Evolutionary conservation across 2,797 vertebrate species (phyloP).

Genomic region (Cirrhinus molitorella): DNA sequence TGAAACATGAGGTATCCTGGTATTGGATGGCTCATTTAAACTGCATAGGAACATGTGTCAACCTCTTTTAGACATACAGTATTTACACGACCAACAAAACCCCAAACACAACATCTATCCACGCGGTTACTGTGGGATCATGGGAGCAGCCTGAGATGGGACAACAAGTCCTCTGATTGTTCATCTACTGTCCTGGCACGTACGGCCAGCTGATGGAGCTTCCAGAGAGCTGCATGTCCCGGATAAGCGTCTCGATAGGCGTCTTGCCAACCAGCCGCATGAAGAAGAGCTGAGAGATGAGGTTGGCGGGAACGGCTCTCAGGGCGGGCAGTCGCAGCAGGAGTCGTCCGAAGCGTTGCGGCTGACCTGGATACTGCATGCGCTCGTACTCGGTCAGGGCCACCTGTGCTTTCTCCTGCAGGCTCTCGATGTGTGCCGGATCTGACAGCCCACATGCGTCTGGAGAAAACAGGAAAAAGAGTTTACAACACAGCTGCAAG

Average conservation of each 20-base stretch:
- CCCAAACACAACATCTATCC: slow-evolving; percentile 45
- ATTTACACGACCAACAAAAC: slow-evolving; percentile 32
- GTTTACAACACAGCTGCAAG: neutral
- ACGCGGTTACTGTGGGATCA: slow-evolving; percentile 56
- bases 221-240: slow-evolving; percentile 97
- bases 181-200: slow-evolving; percentile 82
- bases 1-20: slow-evolving; percentile 60
- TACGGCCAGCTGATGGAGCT: slow-evolving; percentile 98
- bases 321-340: slow-evolving; percentile 92
- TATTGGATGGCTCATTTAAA: slow-evolving; percentile 46
- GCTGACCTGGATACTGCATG: slow-evolving; percentile 91
- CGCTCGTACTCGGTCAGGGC: slow-evolving; percentile 93
- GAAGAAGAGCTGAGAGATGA: slow-evolving; percentile 98
- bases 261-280: slow-evolving; percentile 97
- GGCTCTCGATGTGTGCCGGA: slow-evolving; percentile 87
- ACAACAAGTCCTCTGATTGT: slow-evolving; percentile 45
- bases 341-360: slow-evolving; percentile 92
- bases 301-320: slow-evolving; percentile 89
- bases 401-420: slow-evolving; percentile 96
- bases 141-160: slow-evolving; percentile 56
- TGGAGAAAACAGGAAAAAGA: slow-evolving; percentile 64
- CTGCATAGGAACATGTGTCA: slow-evolving; percentile 54
- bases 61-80: slow-evolving; percentile 46
- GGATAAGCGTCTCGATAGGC: slow-evolving; percentile 95
- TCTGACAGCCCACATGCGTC: slow-evolving; percentile 95